phyloP scores from a whole-genome alignment of 2,113 vertebrate genomes.

The Oncorhynchus keta region DNA sequence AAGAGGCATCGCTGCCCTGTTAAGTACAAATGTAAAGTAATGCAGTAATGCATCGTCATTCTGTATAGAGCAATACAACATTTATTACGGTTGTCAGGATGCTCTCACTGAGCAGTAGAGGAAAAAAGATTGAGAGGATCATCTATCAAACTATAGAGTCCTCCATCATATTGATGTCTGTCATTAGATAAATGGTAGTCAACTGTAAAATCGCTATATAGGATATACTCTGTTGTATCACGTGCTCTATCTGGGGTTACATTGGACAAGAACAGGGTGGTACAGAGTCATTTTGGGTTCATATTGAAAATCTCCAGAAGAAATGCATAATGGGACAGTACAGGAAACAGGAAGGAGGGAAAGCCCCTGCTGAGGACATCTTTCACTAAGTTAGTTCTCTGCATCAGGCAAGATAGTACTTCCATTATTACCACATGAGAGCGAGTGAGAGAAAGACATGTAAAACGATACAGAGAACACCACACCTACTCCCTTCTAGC shows the following conservation, averaged over 20 bases:
- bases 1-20: neutral
- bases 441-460: slow-evolving; percentile 31
- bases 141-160: neutral
- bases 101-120: neutral
- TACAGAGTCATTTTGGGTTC: too few relatives aligned
- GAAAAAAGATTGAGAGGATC: neutral
- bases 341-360: neutral
- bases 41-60: slow-evolving; percentile 1
- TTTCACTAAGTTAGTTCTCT: neutral
- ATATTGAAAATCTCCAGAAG: neutral
- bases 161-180: neutral
- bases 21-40: neutral
- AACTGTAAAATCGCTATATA: neutral
- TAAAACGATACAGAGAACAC: slow-evolving; percentile 44
- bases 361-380: neutral
- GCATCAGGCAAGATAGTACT: too few relatives aligned
- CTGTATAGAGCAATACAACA: neutral
- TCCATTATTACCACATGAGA: neutral
- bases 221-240: too few relatives aligned
- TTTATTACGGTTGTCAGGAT: neutral
- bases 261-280: too few relatives aligned
- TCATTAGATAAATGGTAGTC: neutral
- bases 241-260: too few relatives aligned
- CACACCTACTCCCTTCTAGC: slow-evolving; percentile 33
- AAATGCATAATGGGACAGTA: neutral